phyloP scores from a whole-genome alignment of 2,888 invertebrate genomes.

The Athalia circularis region DNA sequence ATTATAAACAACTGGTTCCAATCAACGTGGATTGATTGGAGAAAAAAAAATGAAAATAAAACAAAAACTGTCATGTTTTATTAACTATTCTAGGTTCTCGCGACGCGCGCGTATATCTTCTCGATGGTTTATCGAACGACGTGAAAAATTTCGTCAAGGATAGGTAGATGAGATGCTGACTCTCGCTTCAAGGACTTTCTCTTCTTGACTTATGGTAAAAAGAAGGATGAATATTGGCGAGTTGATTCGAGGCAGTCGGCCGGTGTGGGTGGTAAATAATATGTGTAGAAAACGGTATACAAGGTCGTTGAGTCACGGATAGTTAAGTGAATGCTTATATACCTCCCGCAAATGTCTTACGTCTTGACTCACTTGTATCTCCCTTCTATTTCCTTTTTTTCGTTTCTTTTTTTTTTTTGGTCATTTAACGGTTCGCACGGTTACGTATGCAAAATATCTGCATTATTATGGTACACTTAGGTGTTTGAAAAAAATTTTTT shows the following conservation, averaged over 20 bases:
- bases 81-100: neutral
- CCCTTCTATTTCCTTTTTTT: neutral
- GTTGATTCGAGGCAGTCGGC: neutral
- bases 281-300: neutral
- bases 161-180: too few species aligned
- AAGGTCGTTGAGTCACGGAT: constrained; percentile 33
- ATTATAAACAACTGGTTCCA: constrained; percentile 1
- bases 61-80: neutral
- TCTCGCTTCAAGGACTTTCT: neutral
- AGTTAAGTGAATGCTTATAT: constrained; percentile 28
- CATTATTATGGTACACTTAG: too few species aligned
- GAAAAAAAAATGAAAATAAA: neutral
- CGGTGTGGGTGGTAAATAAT: neutral
- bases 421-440: too few species aligned
- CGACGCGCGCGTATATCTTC: neutral
- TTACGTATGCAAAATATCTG: neutral
- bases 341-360: neutral
- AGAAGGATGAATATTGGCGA: neutral
- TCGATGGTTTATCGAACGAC: too few species aligned
- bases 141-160: too few species aligned
- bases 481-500: too few species aligned
- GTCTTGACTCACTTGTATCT: neutral
- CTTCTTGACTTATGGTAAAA: neutral
- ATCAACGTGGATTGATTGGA: too few species aligned
- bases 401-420: too few species aligned